These are phyloP conservation scores for Myotis findleyi DNA, from an alignment of 2,797 vertebrate species.

Conservation along the genomic window DNA sequence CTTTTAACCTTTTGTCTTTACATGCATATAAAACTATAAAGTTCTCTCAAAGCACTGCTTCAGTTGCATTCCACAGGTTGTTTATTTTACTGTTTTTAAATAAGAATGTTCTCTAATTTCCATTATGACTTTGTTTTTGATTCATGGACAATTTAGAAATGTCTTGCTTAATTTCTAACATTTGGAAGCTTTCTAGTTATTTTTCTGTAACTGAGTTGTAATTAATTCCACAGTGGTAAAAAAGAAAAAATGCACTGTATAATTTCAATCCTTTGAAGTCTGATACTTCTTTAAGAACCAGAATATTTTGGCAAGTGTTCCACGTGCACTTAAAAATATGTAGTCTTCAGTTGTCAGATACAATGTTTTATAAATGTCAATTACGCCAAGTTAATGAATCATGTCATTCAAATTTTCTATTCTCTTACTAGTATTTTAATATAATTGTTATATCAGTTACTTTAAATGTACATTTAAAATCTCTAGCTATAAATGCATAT, in stretches of 20 bases:
- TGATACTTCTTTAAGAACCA: neutral
- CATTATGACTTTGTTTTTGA: neutral
- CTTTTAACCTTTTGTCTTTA: neutral
- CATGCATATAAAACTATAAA: neutral
- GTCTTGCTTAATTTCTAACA: slow-evolving; percentile 13
- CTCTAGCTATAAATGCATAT: neutral
- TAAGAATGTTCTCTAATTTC: slow-evolving; percentile 25
- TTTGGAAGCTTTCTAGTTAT: neutral
- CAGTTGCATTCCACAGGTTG: neutral
- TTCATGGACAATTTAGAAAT: neutral
- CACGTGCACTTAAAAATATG: neutral
- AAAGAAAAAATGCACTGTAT: neutral
- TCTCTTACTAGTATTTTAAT: neutral
- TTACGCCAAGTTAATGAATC: neutral
- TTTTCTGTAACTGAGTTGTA: neutral
- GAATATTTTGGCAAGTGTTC: slow-evolving; percentile 3
- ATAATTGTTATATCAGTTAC: neutral
- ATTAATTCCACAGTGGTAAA: neutral
- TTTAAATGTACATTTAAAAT: neutral
- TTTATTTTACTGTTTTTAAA: slow-evolving; percentile 1
- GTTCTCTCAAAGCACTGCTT: neutral
- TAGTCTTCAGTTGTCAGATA: neutral
- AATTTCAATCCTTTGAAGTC: neutral
- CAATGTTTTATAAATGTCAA: neutral
- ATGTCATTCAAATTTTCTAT: slow-evolving; percentile 9